Evolutionary conservation across 2,113 vertebrate species (phyloP).

Genomic region (Natator depressus): DNA sequence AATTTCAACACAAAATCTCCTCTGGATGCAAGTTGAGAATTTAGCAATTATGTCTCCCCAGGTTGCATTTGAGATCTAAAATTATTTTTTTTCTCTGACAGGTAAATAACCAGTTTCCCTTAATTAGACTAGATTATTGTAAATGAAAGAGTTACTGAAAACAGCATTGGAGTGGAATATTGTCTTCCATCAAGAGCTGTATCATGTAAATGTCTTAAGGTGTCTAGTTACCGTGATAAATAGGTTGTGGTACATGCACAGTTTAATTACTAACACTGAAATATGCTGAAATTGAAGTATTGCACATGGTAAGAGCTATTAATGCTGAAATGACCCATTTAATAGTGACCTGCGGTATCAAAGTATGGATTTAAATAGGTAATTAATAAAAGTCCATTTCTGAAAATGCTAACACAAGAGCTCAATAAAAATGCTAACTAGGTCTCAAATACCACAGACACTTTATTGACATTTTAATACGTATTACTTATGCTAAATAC

Average conservation of each 20-base stretch:
- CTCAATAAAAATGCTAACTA: conserved; percentile 87
- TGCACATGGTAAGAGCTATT: conserved; percentile 76
- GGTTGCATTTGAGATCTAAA: conserved; percentile 47
- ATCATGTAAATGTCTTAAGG: conserved; percentile 76
- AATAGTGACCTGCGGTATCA: conserved; percentile 79
- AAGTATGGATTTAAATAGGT: conserved; percentile 83
- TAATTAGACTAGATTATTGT: conserved; percentile 69
- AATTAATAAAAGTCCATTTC: conserved; percentile 84
- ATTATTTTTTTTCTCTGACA: conserved; percentile 55
- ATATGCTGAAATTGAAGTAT: conserved; percentile 81
- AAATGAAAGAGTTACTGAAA: conserved; percentile 66
- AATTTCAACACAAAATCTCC: conserved; percentile 41
- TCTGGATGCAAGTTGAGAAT: conserved; percentile 44
- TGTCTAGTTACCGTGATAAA: conserved; percentile 82
- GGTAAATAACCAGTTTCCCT: conserved; percentile 71
- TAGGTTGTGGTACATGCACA: conserved; percentile 71
- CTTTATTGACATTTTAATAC: conserved; percentile 80
- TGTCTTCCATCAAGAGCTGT: conserved; percentile 71
- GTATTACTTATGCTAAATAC: conserved; percentile 74
- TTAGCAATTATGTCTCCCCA: conserved; percentile 47
- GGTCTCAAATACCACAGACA: conserved; percentile 75
- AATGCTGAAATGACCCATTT: conserved; percentile 83
- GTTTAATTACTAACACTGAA: conserved; percentile 81
- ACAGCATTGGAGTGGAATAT: conserved; percentile 46
- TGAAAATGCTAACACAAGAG: conserved; percentile 80